Base-by-base conservation (phyloP, 2,113 vertebrate genomes). In the Sinosuthora webbiana region DNA sequence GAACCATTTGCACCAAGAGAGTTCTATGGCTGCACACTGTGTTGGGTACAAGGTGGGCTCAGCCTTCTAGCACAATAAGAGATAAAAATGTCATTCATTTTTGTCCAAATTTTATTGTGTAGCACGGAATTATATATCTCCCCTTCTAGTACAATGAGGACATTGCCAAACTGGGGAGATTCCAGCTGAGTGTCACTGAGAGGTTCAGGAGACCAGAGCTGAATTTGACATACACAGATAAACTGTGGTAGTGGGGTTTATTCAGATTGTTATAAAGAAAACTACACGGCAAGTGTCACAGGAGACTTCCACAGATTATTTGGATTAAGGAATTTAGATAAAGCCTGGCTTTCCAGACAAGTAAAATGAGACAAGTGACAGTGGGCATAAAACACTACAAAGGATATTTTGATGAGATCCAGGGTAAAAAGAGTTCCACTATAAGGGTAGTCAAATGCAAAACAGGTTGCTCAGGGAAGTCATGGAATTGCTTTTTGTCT, bases 231-330 rank as follows among this genome's bases (percentile, higher is more conserved):
- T 41, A 17, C 1, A 30, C 12, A 27, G 6, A n/a, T 4, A 55
- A 24, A 4, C 10, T 71, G 67, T 21, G 6, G 6, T 3, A 62
- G 6, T 19, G 10, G 15, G 15, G 3, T 37, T 71, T 80, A 17
- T 50, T 27, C 20, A 74, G 10, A 18, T 14, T 39, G 25, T 42
- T 59, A 21, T 21, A 76, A 60, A 64, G 16, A 59, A 90, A 56
- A 15, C 10, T 24, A 27, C 0, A 0, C 3, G 22, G 6, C 4
- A 70, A 31, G 42, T 53, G 37, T 42, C 7, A 14, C 2, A 45
- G 25, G 10, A 71, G 10, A 47, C 8, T 41, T 82, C 22, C 22
- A 49, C 7, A 16, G 15, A 39, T 28, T 39, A 21, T 2, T 23
- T 25, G 20, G 6, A 9, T 22, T 92, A 49, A 35, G 18, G 13